Evolutionary conservation across 2,888 invertebrate species (phyloP).

Genomic region (Drosophila atripex): DNA sequence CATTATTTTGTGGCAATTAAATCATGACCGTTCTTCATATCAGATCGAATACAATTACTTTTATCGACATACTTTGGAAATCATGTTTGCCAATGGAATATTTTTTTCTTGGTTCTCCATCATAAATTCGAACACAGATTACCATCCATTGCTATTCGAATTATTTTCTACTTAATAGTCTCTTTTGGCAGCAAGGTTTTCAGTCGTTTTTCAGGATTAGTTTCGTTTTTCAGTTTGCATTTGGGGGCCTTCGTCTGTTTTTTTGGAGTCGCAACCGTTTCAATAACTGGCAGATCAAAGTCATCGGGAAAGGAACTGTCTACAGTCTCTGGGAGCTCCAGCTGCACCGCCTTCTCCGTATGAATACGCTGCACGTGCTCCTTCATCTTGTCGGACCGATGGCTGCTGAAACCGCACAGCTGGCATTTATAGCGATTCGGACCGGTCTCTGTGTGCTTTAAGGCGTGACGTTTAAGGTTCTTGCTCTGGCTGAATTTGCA

Average conservation of each 20-base stretch:
- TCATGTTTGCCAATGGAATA: background rate
- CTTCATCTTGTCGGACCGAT: conserved; percentile 85
- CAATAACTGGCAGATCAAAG: conserved; percentile 70
- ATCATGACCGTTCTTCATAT: background rate
- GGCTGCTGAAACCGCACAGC: conserved; percentile 84
- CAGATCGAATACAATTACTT: background rate
- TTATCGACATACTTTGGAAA: background rate
- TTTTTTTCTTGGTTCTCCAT: background rate
- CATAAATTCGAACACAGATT: background rate
- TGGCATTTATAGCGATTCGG: conserved; percentile 83
- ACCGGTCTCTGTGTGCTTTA: conserved; percentile 78
- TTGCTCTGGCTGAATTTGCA: conserved; percentile 85
- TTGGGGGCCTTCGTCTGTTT: conserved; percentile 20
- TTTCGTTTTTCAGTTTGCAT: background rate
- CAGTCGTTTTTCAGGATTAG: conserved; percentile 32
- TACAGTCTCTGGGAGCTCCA: conserved; percentile 80
- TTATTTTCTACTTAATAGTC: conserved; percentile 25
- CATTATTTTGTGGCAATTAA: conserved; percentile 1
- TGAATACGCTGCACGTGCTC: conserved; percentile 84
- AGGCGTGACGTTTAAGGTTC: conserved; percentile 84
- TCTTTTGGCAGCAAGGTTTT: conserved; percentile 60
- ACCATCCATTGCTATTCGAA: background rate
- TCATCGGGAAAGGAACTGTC: conserved; percentile 81
- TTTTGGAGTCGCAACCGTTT: conserved; percentile 19
- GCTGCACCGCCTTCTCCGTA: conserved; percentile 81